Percentiles rank a stretch among this genome's conserved stretches.
Conservation (phyloP, 2,797 vertebrate species). For the Cynopterus sphinx region DNA sequence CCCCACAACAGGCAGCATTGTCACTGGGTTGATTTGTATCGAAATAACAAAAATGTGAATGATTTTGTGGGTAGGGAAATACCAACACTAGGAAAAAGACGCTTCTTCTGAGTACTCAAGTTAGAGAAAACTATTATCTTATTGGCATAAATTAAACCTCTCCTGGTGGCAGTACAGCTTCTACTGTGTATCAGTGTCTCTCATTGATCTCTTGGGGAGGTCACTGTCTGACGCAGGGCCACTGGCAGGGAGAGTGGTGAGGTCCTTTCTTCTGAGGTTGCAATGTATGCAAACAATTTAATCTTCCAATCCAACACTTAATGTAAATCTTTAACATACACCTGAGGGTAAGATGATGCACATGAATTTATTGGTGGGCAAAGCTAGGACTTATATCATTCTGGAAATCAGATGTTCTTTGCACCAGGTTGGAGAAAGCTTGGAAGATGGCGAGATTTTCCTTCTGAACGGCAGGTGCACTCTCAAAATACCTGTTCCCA, state of each 20-base stretch:
- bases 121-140: background rate
- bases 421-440: background rate
- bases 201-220: background rate
- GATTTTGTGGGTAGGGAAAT: slow-evolving; percentile 38
- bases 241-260: background rate
- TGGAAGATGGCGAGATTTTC: slow-evolving; percentile 29
- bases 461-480: slow-evolving; percentile 40
- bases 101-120: background rate
- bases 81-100: background rate
- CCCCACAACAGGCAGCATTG: background rate
- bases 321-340: slow-evolving; percentile 70
- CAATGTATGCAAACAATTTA: slow-evolving; percentile 56
- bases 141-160: background rate
- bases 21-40: background rate
- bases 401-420: slow-evolving; percentile 65
- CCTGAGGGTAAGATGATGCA: slow-evolving; percentile 70
- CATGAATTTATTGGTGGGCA: slow-evolving; percentile 51
- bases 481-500: background rate
- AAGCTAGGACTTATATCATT: slow-evolving; percentile 52
- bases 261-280: background rate
- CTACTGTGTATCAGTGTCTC: fast-evolving
- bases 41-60: slow-evolving; percentile 43
- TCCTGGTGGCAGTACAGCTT: fast-evolving
- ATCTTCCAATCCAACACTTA: slow-evolving; percentile 57
- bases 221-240: background rate